Evolutionary conservation across 2,888 invertebrate species (phyloP), one percentile per base, ranked within the genome.

Genomic region (Eulithis prunata): DNA sequence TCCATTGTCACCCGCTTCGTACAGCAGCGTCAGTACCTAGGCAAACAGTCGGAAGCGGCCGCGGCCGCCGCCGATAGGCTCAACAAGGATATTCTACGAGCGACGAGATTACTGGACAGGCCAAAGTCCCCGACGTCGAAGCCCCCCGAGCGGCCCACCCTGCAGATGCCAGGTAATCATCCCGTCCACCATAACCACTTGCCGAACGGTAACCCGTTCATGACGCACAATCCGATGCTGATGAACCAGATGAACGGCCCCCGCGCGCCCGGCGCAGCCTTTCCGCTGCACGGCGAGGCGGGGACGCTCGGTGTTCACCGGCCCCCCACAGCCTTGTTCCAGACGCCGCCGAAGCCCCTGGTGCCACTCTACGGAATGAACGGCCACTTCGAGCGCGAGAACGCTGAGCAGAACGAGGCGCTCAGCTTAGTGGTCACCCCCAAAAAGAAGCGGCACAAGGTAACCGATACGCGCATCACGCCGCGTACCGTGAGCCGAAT

Each of bases 381-480:
- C 76, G 94, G 94, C 14, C 91, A 94, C 94, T 90, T 93, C 94
- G 82, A 95, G 93, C 94, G 95, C 75, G 94, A 96, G 92, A 95
- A 96, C 83, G 96, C 97, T 51, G 98, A 98, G 86, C 98, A 98
- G 87, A 97, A 97, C 87, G 98, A 98, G 87, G 98, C 99, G 4
- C 95, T 99, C 64, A 98, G 98, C 85, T 94, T 99, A 78, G 98
- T 99, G 66, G 98, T 99, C 76, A 97, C 97, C 55, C 97, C 98
- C 2, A 98, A 98, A 92, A 99, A 98, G 94, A 99, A 98, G 93
- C 95, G 99, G 63, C 98, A 99, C 85, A 99, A 99, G 96, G 97
- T 98, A 80, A 99, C 99, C 46, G 98, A 98, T 84, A 98, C 98
- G 62, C 94, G 98, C 77, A 97, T 98, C 76, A 98, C 98, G 43